Percentiles rank a stretch among this genome's conserved stretches.
These are phyloP conservation scores for Drosophila obscura DNA, from an alignment of 1,140 invertebrate genomes.

Conservation along the genomic window DNA sequence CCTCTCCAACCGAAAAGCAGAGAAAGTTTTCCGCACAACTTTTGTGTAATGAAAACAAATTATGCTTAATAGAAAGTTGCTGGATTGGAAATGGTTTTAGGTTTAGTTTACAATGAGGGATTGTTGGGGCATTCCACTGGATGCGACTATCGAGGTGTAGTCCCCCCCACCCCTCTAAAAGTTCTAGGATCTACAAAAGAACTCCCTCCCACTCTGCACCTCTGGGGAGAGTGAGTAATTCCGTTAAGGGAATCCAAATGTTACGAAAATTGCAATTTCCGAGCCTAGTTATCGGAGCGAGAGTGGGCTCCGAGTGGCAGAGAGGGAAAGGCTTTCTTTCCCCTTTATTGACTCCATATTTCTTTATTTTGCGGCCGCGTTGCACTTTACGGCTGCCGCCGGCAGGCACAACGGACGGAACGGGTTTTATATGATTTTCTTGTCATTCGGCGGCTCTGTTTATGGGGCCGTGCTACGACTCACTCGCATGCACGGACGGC, in stretches of 20 bases:
- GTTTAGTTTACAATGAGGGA: constrained; percentile 27
- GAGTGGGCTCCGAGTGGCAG: no score
- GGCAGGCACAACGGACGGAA: constrained; percentile 16
- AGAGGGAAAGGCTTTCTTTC: neutral
- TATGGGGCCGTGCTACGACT: constrained; percentile 28
- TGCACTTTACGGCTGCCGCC: constrained; percentile 35
- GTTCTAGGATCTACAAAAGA: no score
- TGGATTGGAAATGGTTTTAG: constrained; percentile 56
- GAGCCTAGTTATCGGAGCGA: constrained; percentile 2
- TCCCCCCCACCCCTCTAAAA: no score
- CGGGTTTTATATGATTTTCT: constrained; percentile 47
- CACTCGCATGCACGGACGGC: constrained; percentile 15
- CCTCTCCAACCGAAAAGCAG: constrained; percentile 8
- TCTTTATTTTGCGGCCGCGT: constrained; percentile 44
- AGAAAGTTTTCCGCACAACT: constrained; percentile 48
- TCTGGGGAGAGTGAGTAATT: no score
- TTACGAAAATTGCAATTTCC: constrained; percentile 17
- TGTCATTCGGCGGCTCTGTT: constrained; percentile 46
- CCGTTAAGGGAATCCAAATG: constrained; percentile 8
- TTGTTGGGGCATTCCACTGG: neutral
- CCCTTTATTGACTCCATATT: constrained; percentile 44
- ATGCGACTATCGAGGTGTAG: neutral
- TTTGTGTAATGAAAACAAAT: constrained; percentile 61
- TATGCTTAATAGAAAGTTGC: constrained; percentile 59
- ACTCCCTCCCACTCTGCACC: no score